These are phyloP conservation scores for Rattus rattus DNA, from an alignment of 2,113 vertebrate species.

Conservation along the genomic window DNA sequence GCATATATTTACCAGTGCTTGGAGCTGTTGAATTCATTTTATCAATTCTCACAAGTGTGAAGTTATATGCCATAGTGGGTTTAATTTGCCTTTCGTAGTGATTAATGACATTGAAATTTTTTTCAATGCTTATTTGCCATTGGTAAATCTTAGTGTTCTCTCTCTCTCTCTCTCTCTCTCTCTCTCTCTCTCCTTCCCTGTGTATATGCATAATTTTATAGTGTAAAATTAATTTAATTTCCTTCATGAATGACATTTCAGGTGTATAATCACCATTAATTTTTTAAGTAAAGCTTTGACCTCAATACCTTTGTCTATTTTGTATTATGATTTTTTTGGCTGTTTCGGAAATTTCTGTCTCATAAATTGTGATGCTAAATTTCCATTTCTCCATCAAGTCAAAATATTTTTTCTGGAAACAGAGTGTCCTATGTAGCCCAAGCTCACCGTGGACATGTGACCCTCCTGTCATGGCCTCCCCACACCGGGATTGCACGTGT, in stretches of 20 bases:
- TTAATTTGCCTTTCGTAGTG: constrained; percentile 8
- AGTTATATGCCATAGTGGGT: background rate
- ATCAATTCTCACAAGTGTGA: background rate
- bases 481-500: too few species aligned
- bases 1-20: background rate
- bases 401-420: background rate
- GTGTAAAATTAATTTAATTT: background rate
- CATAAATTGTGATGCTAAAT: background rate
- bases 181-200: background rate
- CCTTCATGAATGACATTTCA: constrained; percentile 32
- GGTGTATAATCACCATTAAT: background rate
- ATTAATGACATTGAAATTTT: background rate
- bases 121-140: background rate
- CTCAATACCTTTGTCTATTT: background rate
- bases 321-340: background rate
- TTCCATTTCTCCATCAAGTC: constrained; percentile 2
- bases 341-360: background rate
- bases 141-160: background rate
- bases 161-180: background rate
- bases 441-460: background rate
- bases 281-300: constrained; percentile 20
- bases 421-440: background rate
- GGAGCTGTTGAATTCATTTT: background rate
- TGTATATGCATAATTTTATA: background rate
- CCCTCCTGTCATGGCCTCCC: background rate